Conservation (phyloP, 2,797 vertebrate genomes). For the Diceros bicornis region DNA sequence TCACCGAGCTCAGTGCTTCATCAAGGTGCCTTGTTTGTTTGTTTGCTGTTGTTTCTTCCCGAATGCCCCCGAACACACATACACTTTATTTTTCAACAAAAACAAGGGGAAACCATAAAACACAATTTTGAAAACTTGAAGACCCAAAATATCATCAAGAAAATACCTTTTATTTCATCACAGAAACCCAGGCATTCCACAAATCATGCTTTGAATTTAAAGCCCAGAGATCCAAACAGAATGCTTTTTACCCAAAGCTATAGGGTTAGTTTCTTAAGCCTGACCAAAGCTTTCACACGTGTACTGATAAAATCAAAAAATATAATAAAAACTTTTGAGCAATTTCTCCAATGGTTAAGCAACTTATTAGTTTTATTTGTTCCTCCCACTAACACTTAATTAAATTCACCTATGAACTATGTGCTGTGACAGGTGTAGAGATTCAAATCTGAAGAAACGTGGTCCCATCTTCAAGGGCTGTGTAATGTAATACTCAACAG, state of each 20-base stretch:
- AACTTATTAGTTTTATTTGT: background rate
- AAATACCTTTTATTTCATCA: slow-evolving; percentile 9
- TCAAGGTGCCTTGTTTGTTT: background rate
- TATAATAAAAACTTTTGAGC: background rate
- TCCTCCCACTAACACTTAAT: background rate
- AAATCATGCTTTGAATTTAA: background rate
- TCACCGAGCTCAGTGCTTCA: background rate
- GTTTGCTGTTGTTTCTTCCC: background rate
- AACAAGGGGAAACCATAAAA: slow-evolving; percentile 26
- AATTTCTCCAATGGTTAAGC: background rate
- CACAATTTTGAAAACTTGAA: background rate
- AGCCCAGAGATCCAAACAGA: background rate
- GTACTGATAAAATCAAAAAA: background rate
- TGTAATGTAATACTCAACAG: background rate
- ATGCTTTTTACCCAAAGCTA: background rate
- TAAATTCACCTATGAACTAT: background rate
- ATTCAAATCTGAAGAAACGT: background rate
- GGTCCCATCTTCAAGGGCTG: background rate
- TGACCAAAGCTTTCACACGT: background rate
- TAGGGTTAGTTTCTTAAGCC: background rate
- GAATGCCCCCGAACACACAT: background rate
- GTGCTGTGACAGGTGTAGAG: background rate
- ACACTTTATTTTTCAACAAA: slow-evolving; percentile 50
- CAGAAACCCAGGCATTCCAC: background rate
- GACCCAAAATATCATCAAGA: background rate